Percentiles rank a stretch among this genome's conserved stretches.
phyloP scores from a whole-genome alignment of 2,888 invertebrate species.

The Tridacna gigas region DNA sequence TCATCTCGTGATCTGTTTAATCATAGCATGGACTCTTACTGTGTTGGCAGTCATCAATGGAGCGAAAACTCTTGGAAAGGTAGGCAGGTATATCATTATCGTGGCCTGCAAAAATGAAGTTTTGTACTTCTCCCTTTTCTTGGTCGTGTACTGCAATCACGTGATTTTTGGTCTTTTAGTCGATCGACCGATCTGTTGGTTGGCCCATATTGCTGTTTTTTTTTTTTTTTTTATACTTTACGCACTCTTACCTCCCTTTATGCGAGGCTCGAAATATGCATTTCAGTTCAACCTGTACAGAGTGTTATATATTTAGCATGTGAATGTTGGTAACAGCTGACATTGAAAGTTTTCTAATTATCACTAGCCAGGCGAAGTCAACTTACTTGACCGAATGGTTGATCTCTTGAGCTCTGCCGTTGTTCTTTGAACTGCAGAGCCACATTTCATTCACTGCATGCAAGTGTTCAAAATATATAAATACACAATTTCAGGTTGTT shows the following conservation, averaged over 20 bases:
- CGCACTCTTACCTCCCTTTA: neutral
- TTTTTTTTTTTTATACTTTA: no score
- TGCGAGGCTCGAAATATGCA: neutral
- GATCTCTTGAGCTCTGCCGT: no score
- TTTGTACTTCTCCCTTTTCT: neutral
- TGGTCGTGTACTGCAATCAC: neutral
- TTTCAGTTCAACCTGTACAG: no score
- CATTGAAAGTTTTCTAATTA: no score
- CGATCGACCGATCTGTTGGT: neutral
- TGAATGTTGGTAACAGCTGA: no score
- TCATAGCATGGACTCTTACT: conserved; percentile 48
- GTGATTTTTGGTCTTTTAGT: neutral
- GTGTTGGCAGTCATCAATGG: conserved; percentile 52
- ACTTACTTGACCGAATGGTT: no score
- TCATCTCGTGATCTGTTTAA: conserved; percentile 50
- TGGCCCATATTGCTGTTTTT: no score
- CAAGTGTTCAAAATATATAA: no score
- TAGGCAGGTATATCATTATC: neutral
- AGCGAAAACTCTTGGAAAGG: conserved; percentile 57
- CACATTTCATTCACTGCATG: no score
- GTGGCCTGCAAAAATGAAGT: neutral
- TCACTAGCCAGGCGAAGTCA: no score
- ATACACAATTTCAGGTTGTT: conserved; percentile 25
- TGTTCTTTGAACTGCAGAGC: no score
- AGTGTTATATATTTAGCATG: no score